phyloP scores from a whole-genome alignment of 2,797 vertebrate species.

The Helarctos malayanus region DNA sequence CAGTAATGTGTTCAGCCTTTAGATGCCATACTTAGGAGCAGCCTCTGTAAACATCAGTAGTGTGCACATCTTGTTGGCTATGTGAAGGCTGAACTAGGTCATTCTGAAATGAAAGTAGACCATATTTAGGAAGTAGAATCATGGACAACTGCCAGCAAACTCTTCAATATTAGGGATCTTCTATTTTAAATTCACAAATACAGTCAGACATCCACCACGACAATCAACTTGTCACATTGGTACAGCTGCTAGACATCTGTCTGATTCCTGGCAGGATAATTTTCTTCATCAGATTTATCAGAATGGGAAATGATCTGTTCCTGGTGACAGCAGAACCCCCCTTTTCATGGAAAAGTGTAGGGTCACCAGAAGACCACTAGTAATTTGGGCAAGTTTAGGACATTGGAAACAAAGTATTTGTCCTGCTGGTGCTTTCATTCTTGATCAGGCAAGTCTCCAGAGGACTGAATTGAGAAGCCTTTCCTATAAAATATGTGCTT shows the following conservation, averaged over 20 bases:
- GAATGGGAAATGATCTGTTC: conserved; percentile 47
- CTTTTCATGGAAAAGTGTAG: not conserved
- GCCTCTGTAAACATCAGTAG: not conserved
- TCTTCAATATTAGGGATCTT: conserved; percentile 27
- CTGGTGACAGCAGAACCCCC: conserved; percentile 24
- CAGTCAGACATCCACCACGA: conserved; percentile 47
- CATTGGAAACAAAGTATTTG: conserved; percentile 37
- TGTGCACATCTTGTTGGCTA: not conserved
- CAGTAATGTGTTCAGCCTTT: not conserved
- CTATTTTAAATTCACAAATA: conserved; percentile 56
- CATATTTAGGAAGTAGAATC: not conserved
- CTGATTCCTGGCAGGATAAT: conserved; percentile 61
- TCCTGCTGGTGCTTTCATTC: not conserved
- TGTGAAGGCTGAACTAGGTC: not conserved
- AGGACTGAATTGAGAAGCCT: not conserved
- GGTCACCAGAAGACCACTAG: conserved; percentile 28
- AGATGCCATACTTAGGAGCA: not conserved
- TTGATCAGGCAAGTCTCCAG: conserved; percentile 10
- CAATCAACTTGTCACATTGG: conserved; percentile 66
- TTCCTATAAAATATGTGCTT: not conserved
- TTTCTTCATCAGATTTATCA: conserved; percentile 72
- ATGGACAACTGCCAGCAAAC: not conserved
- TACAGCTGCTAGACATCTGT: conserved; percentile 51
- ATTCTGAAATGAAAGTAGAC: conserved; percentile 44
- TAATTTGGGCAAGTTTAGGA: not conserved